Evolutionary conservation across 2,797 vertebrate species (phyloP), one percentile per base, ranked within the genome.

Genomic region (Manis pentadactyla): DNA sequence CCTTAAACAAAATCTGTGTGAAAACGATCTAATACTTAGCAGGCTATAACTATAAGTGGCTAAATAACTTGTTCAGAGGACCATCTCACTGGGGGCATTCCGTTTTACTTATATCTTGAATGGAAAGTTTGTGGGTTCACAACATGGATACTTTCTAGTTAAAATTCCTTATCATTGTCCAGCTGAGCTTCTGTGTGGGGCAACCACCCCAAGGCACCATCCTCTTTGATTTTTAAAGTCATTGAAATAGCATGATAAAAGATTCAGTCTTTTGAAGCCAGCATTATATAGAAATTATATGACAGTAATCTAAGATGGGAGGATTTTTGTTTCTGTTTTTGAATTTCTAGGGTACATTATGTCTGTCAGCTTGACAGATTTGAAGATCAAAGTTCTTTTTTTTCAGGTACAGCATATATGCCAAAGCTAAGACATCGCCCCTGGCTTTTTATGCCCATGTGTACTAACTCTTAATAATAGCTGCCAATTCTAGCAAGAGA

Each of bases 381-480:
- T 78, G 51, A 90, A 89, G 86, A 94, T 93, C 39, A 96, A 95
- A 90, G 29, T 87, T 88, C 37, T 87, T 87, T 87, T 61, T 89
- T 46, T 46, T 88, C 55, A 87, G 53, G 49, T 46, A 42, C 0
- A n/a, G 5, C 4, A 18, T 49, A 34, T 53, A 81, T 18, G 23
- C 68, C 13, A 8, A 92, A 77, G 21, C 31, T 84, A 59, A 90
- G 34, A 53, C 21, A 73, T 39, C 9, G 75, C 55, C 34, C 5
- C 25, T n/a, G 87, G 25, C 21, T 75, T 8, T 39, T 37, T 6
- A 0, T 73, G 64, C 31, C 25, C 29, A 13, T 39, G 51, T 85
- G 34, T 81, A 61, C 46, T 73, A 81, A 94, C 64, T 96, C 55
- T 94, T 88, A 83, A 73, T 77, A 96, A 95, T 21, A 77, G 77